Evolutionary conservation across 2,113 vertebrate genomes (phyloP).

Genomic region (Burhinus bistriatus): DNA sequence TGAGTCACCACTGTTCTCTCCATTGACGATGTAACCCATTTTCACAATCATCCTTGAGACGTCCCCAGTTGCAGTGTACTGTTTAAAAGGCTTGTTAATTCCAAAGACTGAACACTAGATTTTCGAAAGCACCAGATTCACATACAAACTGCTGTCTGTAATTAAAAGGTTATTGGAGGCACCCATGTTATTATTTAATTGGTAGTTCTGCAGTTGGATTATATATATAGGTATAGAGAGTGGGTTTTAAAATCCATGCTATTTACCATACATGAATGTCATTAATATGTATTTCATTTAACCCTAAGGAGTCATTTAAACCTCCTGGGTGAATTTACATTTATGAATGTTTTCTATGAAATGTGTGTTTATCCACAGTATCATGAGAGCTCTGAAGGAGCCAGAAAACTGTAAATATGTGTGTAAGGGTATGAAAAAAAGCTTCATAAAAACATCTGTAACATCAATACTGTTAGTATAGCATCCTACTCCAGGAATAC

Average conservation of each 20-base stretch:
- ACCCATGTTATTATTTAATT: slow-evolving; percentile 42
- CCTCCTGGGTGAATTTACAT: slow-evolving; percentile 59
- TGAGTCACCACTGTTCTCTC: neutral
- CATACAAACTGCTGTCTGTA: slow-evolving; percentile 6
- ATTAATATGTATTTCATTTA: slow-evolving; percentile 59
- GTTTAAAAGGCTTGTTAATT: neutral
- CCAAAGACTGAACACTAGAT: neutral
- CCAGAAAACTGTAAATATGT: neutral
- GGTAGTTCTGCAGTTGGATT: slow-evolving; percentile 25
- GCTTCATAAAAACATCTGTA: neutral
- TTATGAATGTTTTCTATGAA: slow-evolving; percentile 53
- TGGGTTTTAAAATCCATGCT: slow-evolving; percentile 26
- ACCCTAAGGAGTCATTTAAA: slow-evolving; percentile 55
- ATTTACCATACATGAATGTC: slow-evolving; percentile 48
- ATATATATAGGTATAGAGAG: neutral
- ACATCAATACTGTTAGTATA: neutral
- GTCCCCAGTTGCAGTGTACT: rapidly evolving
- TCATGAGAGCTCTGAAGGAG: neutral
- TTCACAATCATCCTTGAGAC: neutral
- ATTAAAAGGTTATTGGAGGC: slow-evolving; percentile 38
- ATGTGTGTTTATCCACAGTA: slow-evolving; percentile 37
- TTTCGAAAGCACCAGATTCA: neutral
- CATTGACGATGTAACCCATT: neutral
- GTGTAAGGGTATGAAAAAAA: neutral
- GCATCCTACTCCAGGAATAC: neutral